Percentiles rank a stretch among this genome's conserved stretches.
Evolutionary conservation across 2,113 vertebrate species (phyloP).

Genomic region (Myrmophylax atrothorax): DNA sequence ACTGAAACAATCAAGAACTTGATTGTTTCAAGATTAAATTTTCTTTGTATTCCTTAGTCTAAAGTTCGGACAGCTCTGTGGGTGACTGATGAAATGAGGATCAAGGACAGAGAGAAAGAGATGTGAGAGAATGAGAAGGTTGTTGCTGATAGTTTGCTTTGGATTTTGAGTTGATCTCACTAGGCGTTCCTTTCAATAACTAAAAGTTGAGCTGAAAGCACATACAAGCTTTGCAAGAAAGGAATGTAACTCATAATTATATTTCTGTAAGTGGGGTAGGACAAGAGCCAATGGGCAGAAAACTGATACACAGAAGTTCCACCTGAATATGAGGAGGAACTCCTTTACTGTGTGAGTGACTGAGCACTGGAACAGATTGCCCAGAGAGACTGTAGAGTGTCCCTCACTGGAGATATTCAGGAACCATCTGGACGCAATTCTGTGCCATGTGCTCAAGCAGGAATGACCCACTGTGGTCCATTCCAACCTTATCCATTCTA

Average conservation of each 20-base stretch:
- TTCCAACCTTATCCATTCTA: neutral
- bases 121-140: neutral
- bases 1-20: neutral
- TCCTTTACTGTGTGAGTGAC: neutral
- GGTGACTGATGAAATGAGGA: neutral
- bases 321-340: neutral
- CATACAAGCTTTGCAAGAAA: neutral
- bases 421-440: neutral
- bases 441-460: fast-evolving
- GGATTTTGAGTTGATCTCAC: neutral
- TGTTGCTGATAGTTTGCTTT: neutral
- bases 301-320: fast-evolving
- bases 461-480: neutral
- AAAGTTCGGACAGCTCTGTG: neutral
- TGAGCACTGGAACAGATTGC: neutral
- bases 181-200: neutral
- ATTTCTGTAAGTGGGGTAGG: neutral
- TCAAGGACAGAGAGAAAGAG: neutral
- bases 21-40: neutral
- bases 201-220: neutral
- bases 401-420: neutral
- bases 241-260: neutral
- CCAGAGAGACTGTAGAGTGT: neutral
- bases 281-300: neutral
- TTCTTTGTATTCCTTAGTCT: neutral